phyloP scores from a whole-genome alignment of 2,113 vertebrate species.

The Macquaria ambigua region DNA sequence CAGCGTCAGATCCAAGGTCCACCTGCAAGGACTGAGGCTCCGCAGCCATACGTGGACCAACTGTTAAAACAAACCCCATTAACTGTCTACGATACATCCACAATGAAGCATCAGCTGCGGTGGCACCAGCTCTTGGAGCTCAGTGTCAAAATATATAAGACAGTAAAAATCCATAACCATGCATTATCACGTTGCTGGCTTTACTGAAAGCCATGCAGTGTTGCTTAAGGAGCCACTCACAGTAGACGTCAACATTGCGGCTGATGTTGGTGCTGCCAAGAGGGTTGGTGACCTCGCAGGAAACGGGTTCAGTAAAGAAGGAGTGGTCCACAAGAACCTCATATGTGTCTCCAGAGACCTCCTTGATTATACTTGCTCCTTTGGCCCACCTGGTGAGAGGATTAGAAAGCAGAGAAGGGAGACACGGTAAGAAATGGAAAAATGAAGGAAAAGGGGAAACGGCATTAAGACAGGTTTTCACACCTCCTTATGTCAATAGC shows the following conservation, averaged over 20 bases:
- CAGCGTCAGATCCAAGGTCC: constrained; percentile 93
- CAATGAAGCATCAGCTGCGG: constrained; percentile 8
- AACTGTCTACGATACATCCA: constrained; percentile 15
- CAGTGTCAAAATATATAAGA: constrained; percentile 20
- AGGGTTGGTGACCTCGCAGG: constrained; percentile 96
- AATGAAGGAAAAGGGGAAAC: constrained; percentile 43
- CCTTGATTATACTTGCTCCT: constrained; percentile 93
- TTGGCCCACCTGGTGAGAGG: constrained; percentile 93
- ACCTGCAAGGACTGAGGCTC: constrained; percentile 97
- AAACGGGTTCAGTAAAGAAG: constrained; percentile 95
- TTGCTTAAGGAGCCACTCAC: constrained; percentile 84
- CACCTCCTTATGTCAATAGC: constrained; percentile 59
- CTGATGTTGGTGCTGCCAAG: constrained; percentile 98
- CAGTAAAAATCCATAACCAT: constrained; percentile 16
- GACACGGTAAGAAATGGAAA: constrained; percentile 28
- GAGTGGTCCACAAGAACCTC: constrained; percentile 96
- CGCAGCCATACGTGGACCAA: constrained; percentile 94
- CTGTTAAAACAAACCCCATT: constrained; percentile 77
- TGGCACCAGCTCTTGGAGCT: constrained; percentile 1
- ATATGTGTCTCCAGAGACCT: constrained; percentile 92
- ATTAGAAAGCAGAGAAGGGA: constrained; percentile 33
- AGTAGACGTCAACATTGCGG: constrained; percentile 96
- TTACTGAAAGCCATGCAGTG: not conserved
- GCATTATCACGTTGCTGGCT: constrained; percentile 12
- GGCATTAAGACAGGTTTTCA: constrained; percentile 49